Evolutionary conservation across 1,140 invertebrate species (phyloP), one percentile per base, ranked within the genome.

Genomic region (Drosophila micromelanica): DNA sequence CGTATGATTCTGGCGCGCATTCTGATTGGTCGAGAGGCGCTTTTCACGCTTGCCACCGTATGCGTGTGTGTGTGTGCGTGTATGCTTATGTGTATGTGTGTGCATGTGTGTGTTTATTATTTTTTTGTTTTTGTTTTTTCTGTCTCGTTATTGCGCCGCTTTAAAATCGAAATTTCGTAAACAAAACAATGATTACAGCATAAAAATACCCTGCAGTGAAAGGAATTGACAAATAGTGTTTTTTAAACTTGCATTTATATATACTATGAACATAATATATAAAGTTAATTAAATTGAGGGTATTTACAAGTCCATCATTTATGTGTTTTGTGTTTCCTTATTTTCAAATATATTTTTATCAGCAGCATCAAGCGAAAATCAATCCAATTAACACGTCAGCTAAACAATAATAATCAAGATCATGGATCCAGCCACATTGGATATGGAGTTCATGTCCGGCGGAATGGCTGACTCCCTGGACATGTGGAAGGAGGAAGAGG

Each of bases 401-500:
- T 59, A 13, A 51, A 59, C 20, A 17, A 45, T 57, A 23, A 23
- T 32, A 69, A 46, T 32, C 30, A 15, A n/a, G 37, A 71, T 9
- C 52, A 70, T 76, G 67, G 72, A 74, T 56, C 37, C 59, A 27
- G 43, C 63, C 37, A 37, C 64, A 4, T 62, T 78, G 38, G 69
- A 73, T 9, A 71, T 86, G 71, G 87, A 80, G 42, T 65, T 86
- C 11, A 72, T 76, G 13, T 69, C 57, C 27, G 69, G 46, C 23
- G 51, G 57, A 8, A 64, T 81, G 57, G 73, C 70, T 8, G 86
- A 84, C 42, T 72, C 76, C 5, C 43, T 90, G 52, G 89, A 91
- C 23, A 43, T 91, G 38, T 89, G 90, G 49, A 90, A 89, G 51
- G 73, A 87, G 40, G 90, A 90, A 55, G 91, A 91, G 60, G 91